phyloP scores from a whole-genome alignment of 2,888 invertebrate genomes.

The Parnassius smintheus region DNA sequence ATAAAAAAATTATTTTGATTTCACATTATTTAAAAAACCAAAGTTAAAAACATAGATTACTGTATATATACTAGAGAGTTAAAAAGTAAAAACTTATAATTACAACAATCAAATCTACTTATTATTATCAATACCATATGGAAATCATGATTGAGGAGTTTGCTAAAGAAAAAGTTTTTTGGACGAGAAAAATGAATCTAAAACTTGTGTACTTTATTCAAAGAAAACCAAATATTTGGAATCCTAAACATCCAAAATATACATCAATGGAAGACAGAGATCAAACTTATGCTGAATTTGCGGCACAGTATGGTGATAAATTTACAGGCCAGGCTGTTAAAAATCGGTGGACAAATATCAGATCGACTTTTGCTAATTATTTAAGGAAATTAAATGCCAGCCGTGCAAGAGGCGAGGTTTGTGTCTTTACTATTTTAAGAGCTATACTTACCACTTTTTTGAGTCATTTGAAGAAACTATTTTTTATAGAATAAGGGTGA shows the following conservation, averaged over 20 bases:
- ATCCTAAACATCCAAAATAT: slow-evolving; percentile 69
- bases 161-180: slow-evolving; percentile 70
- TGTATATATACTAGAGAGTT: too few relatives aligned
- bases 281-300: slow-evolving; percentile 65
- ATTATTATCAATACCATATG: too few relatives aligned
- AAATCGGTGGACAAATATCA: slow-evolving; percentile 73
- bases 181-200: slow-evolving; percentile 72
- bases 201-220: slow-evolving; percentile 68
- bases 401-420: slow-evolving; percentile 50
- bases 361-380: slow-evolving; percentile 69
- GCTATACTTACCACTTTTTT: too few relatives aligned
- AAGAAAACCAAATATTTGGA: slow-evolving; percentile 66
- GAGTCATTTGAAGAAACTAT: too few relatives aligned
- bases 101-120: too few relatives aligned
- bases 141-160: slow-evolving; percentile 62
- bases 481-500: too few relatives aligned
- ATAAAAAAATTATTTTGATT: too few relatives aligned
- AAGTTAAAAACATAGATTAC: too few relatives aligned
- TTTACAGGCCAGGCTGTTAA: slow-evolving; percentile 72
- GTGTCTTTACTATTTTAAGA: slow-evolving; percentile 16
- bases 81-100: too few relatives aligned
- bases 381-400: slow-evolving; percentile 62
- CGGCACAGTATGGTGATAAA: slow-evolving; percentile 60
- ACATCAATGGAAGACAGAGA: slow-evolving; percentile 59
- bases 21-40: too few relatives aligned